Base-by-base conservation (phyloP, 2,797 vertebrate species). In the Enteromius mattozi region DNA sequence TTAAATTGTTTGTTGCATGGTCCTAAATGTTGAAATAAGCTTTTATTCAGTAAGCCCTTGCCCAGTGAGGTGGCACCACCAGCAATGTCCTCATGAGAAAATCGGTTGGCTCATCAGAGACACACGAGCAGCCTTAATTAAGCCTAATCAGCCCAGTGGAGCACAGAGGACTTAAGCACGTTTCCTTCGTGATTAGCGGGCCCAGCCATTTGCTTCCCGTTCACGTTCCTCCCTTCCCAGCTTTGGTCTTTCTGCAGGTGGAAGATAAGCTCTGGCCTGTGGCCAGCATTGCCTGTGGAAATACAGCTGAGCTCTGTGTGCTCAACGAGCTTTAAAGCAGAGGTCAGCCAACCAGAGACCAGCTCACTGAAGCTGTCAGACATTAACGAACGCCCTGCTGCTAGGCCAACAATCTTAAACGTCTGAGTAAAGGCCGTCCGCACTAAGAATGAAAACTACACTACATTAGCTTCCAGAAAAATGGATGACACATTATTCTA, bases 311-410 rank as follows among this genome's bases (percentile, higher is more conserved):
- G 56, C 72, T 77, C 51, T 37, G 21, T 76, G 69, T 70, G 45
- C 40, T 30, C 45, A 61, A 1, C 30, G 4, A 45, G 77, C 51
- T 83, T 75, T 49, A 80, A 68, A 68, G 59, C 61, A 80, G 63
- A 86, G 85, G 80, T 83, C 80, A 79, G 75, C 85, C 75, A 78
- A 72, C 33, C 69, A 19, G n/a, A 78, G 74, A 79, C 40, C 75
- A 24, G 84, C 49, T 42, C 33, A 6, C 19, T 24, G 42, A 49
- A 56, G 70, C 33, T 16, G 17, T 71, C 72, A 33, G 24, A 79
- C 42, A 66, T 42, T 63, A 80, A 4, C 7, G 0, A 14, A 75
- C 16, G 1, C 69, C 35, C 72, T 69, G 82, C 74, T 59, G 74
- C 13, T 47, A 65, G 59, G 30, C 16, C 81, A 54, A 51, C 30